Evolutionary conservation across 2,113 vertebrate genomes (phyloP), one percentile per base, ranked within the genome.

Genomic region (Zosterops lateralis): DNA sequence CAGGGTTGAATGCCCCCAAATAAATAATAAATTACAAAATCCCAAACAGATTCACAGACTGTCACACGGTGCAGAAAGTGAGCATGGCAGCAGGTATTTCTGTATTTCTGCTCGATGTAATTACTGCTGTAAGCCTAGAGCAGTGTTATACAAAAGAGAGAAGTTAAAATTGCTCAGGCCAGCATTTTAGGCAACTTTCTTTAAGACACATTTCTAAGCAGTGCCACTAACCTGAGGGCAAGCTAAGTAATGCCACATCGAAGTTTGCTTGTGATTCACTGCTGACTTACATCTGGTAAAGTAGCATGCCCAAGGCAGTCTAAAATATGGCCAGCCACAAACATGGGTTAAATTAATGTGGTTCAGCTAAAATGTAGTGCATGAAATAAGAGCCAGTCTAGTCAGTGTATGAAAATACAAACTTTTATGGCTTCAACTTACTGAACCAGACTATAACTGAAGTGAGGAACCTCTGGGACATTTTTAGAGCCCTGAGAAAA

Each of bases 311-410:
- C 36, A 95, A 91, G 82, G 87, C 82, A 91, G 31, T 73, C 56
- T 95, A 34, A 96, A 95, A 91, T 83, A 91, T 4, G 12, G 29
- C 26, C 82, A 89, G 38, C 47, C 40, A 92, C 87, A 96, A 92
- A 94, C 72, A 94, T 15, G 60, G 74, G 75, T 92, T 87, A 93
- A 91, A 92, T 97, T 94, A 92, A 95, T 95, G 71, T 83, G 38
- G 60, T 71, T 92, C 81, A 77, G 89, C 58, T 94, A 91, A 96
- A 93, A 91, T 87, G 51, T 31, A 70, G 51, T n/a, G 34, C 2
- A 3, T 85, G 78, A 95, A 97, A 95, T 95, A 85, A 91, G 67
- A 88, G 28, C 19, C 56, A 73, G 71, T 70, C 84, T 83, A 92
- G 74, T 56, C 87, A 91, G 54, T 77, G 47, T 60, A 87, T 40